These are phyloP conservation scores for Theristicus caerulescens DNA, from an alignment of 2,113 vertebrate genomes.

Conservation along the genomic window DNA sequence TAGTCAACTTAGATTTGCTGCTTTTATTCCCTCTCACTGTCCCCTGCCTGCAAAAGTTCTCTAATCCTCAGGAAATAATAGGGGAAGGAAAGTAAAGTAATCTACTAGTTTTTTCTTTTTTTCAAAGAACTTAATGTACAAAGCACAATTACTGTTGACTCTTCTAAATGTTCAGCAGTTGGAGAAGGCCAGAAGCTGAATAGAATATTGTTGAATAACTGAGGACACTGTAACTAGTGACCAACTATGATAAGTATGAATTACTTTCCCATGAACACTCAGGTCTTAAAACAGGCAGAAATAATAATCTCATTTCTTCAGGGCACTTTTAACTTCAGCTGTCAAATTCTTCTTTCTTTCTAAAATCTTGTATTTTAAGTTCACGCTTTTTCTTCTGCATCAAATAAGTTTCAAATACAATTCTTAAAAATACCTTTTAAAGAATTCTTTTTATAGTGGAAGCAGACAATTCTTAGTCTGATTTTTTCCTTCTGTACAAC, in stretches of 20 bases:
- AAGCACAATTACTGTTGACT: background rate
- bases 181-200: background rate
- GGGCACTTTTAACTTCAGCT: background rate
- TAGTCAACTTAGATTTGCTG: background rate
- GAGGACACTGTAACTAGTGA: background rate
- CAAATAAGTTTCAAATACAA: background rate
- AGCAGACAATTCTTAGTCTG: background rate
- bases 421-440: background rate
- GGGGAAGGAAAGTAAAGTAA: background rate
- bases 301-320: background rate
- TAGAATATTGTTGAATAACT: background rate
- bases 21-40: background rate
- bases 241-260: background rate
- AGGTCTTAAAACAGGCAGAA: background rate
- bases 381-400: background rate
- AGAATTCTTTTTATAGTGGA: background rate
- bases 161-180: background rate
- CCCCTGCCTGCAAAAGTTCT: background rate
- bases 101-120: background rate
- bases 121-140: background rate
- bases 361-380: background rate
- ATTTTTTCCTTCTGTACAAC: background rate
- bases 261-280: background rate
- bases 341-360: background rate
- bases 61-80: background rate